Conservation (phyloP, 2,888 invertebrate species). For the Aphodius granarius region DNA sequence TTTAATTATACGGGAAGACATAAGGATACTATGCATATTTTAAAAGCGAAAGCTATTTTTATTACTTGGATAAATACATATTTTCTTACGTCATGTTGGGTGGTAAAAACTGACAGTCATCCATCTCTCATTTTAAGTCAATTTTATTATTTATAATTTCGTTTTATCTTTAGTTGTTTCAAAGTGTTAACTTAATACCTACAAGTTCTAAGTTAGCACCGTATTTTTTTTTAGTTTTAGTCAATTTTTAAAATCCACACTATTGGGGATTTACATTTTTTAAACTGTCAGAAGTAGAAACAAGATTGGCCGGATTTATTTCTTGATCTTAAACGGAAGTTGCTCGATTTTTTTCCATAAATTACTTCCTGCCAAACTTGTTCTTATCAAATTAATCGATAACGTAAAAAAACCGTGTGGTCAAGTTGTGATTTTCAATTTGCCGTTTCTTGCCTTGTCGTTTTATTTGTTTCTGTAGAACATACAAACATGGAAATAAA, state of each 20-base stretch:
- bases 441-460: not conserved
- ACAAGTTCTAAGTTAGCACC: constrained; percentile 22
- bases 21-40: constrained; percentile 3
- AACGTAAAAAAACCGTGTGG: not conserved
- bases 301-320: constrained; percentile 13
- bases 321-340: constrained; percentile 46
- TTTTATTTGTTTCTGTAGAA: not conserved
- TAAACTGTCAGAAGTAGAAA: constrained; percentile 22
- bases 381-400: not conserved
- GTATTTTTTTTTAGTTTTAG: not conserved
- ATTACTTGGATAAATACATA: constrained; percentile 20
- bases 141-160: constrained; percentile 25
- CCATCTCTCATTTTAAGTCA: constrained; percentile 47
- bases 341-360: constrained; percentile 54
- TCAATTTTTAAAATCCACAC: not conserved
- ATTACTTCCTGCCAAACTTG: not conserved
- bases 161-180: constrained; percentile 8
- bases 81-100: not conserved
- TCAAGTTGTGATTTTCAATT: not conserved
- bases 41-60: not conserved
- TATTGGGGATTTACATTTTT: constrained; percentile 27
- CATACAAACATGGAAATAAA: not conserved
- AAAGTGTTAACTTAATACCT: constrained; percentile 19
- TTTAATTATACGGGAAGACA: constrained; percentile 6
- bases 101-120: constrained; percentile 45